A percentile compares a stretch with the other conserved stretches of the same genome.
phyloP scores from a whole-genome alignment of 2,113 vertebrate genomes.

The Myiagra hebetior region DNA sequence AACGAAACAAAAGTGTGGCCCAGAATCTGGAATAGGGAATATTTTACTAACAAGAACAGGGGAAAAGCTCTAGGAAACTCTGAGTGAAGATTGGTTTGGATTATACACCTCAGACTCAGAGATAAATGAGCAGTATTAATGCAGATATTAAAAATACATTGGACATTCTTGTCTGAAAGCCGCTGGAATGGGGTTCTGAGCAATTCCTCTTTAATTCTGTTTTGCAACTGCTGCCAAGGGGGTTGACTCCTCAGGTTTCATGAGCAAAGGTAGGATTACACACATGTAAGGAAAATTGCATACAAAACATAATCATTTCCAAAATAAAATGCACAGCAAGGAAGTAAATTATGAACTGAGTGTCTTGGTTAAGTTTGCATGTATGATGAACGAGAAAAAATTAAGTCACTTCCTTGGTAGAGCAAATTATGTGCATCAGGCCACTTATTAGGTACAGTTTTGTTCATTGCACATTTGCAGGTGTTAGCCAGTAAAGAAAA shows the following conservation, averaged over 20 bases:
- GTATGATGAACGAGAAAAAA: neutral
- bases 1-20: neutral
- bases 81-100: neutral
- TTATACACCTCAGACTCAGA: neutral
- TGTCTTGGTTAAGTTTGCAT: neutral
- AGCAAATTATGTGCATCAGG: neutral
- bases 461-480: neutral
- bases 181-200: neutral
- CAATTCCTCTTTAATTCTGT: neutral
- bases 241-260: neutral
- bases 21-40: neutral
- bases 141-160: neutral
- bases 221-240: neutral
- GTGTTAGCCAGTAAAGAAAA: neutral
- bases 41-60: neutral
- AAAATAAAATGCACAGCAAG: neutral
- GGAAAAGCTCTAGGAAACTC: neutral
- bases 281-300: neutral
- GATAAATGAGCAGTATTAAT: neutral
- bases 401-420: neutral
- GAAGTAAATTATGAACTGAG: neutral
- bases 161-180: neutral
- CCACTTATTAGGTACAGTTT: neutral
- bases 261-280: neutral
- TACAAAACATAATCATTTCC: neutral